Percentiles rank a stretch among this genome's conserved stretches.
These are phyloP conservation scores for Hucho hucho DNA, from an alignment of 2,113 vertebrate species.

Conservation along the genomic window DNA sequence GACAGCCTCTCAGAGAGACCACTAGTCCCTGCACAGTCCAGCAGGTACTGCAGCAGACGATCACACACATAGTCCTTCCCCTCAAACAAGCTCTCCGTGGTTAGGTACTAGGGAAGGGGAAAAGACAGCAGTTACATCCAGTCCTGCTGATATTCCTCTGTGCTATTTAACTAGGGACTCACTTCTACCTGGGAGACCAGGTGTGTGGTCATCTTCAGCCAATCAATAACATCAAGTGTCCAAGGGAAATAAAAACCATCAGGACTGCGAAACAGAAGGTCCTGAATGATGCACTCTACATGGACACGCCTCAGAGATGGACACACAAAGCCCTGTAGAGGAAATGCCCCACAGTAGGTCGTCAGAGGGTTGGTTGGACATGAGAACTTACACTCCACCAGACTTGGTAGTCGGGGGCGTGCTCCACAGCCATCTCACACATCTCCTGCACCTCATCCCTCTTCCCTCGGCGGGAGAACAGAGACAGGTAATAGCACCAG, in stretches of 20 bases:
- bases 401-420: constrained; percentile 84
- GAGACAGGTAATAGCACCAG: constrained; percentile 93
- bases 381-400: constrained; percentile 90
- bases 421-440: constrained; percentile 97
- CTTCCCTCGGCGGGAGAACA: constrained; percentile 88
- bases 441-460: constrained; percentile 93
- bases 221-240: no score
- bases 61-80: constrained; percentile 91
- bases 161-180: neutral
- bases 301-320: no score
- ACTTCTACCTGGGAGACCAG: neutral
- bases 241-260: no score
- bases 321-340: no score
- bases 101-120: constrained; percentile 79
- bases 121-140: no score
- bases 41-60: constrained; percentile 83
- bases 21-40: constrained; percentile 48
- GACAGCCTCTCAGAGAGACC: constrained; percentile 74
- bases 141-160: neutral
- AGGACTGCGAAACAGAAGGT: no score
- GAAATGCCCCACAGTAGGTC: no score
- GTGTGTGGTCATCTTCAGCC: neutral
- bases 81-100: constrained; percentile 88
- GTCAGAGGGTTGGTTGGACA: neutral
- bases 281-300: no score